phyloP scores from a whole-genome alignment of 2,888 invertebrate genomes.

The Sminthurinus aureus region DNA sequence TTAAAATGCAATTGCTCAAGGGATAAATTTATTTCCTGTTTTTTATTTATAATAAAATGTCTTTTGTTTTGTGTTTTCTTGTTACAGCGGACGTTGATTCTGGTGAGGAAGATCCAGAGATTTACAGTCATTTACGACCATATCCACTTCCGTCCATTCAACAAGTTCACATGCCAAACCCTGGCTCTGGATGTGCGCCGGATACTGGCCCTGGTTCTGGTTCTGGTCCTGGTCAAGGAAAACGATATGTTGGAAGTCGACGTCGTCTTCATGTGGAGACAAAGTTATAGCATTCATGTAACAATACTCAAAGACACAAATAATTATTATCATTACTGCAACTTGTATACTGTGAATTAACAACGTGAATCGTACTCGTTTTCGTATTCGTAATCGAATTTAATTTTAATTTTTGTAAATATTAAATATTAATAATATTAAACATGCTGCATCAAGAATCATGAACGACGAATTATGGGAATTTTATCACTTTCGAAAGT shows the following conservation, averaged over 20 bases:
- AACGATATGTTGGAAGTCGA: constrained; percentile 30
- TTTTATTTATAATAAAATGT: background rate
- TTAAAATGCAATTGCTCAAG: no score
- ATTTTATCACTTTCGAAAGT: no score
- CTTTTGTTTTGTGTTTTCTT: constrained; percentile 28
- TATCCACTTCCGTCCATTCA: constrained; percentile 57
- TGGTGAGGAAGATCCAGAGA: constrained; percentile 71
- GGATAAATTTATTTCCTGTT: background rate
- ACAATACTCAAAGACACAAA: background rate
- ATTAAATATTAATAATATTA: no score
- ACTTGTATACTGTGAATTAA: background rate
- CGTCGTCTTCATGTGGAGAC: constrained; percentile 54
- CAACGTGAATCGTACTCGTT: background rate
- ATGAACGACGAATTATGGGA: no score
- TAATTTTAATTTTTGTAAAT: no score
- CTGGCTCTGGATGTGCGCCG: background rate
- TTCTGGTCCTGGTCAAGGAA: constrained; percentile 9
- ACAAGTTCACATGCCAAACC: constrained; percentile 46
- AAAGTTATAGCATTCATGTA: constrained; percentile 50
- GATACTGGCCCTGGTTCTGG: no score
- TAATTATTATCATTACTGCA: background rate
- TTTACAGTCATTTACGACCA: constrained; percentile 48
- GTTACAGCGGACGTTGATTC: constrained; percentile 80
- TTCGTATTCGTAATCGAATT: no score
- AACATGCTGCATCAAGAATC: no score